Conservation (phyloP, 2,888 invertebrate species). For the Protula sp. region DNA sequence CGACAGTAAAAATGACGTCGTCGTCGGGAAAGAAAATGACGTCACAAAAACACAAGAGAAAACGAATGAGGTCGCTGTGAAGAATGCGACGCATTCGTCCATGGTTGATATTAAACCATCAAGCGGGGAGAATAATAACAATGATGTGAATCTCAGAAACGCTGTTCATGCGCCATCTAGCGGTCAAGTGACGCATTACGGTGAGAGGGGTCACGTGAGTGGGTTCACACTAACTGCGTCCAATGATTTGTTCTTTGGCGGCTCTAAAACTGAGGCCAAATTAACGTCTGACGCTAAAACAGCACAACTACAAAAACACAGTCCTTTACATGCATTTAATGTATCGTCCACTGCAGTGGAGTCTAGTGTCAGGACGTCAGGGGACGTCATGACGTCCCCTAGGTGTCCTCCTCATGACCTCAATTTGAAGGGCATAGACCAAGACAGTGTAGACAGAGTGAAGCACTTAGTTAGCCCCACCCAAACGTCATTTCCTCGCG, state of each 20-base stretch:
- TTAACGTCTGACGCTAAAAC: no score
- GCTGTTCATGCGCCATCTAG: no score
- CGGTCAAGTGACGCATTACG: no score
- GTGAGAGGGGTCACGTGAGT: background rate
- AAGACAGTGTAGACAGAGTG: no score
- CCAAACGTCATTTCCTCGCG: background rate
- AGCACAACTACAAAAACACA: background rate
- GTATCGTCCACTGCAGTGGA: no score
- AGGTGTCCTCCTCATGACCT: background rate
- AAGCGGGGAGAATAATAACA: background rate
- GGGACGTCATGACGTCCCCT: background rate
- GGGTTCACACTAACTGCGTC: background rate
- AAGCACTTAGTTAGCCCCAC: background rate
- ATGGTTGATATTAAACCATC: no score
- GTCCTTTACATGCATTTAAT: no score
- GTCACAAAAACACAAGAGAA: no score
- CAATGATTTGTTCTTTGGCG: no score
- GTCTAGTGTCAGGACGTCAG: background rate
- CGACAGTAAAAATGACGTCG: background rate
- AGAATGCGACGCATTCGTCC: background rate
- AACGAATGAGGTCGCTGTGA: background rate
- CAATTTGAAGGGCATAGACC: no score
- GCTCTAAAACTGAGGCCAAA: no score
- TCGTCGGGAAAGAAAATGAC: background rate
- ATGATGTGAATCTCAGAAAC: background rate